Evolutionary conservation across 2,888 invertebrate species (phyloP), one percentile per base, ranked within the genome.

Genomic region (Plebejus melissa): DNA sequence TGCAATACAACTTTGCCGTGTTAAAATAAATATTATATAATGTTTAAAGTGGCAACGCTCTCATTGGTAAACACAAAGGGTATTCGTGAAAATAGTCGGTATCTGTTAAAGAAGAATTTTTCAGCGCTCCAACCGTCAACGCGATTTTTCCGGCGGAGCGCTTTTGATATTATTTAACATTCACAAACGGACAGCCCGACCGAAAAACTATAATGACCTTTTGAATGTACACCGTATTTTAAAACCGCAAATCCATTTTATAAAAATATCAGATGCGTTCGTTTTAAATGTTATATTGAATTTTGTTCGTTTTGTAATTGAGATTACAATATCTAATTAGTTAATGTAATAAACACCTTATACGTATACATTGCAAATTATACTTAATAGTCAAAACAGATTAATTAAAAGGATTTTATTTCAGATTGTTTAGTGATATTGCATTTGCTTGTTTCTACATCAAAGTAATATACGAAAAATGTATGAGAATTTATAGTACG

Each of bases 81-180:
- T 50, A 13, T 54, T 72, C 32, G 54, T 72, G 72, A 32, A 41
- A 28, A 72, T 32, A 32, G 72, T 72, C 72, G 50, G 50, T 72
- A 54, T 72, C 50, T 72, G 72, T 72, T 72, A 72, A 72, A 28
- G 72, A 54, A 32, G 32, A 54, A 72, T 54, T 75, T 75, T 75
- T 70, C 75, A 75, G 75, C 65, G 76, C 72, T 54, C 72, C 65
- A 69, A 69, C 77, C 76, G 79, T 78, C 79, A 75, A 41, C 75
- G 74, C 77, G 76, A 79, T 79, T 77, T 76, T 50, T 76, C 71
- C 79, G 77, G 32, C 74, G 75, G 77, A 76, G 58, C 76, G 79
- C 76, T 28, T 76, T 74, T 77, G 79, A 79, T 76, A 78, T 78
- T 79, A 77, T 76, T 76, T 74, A 76, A 70, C 77, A 76, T 75